Evolutionary conservation across 2,113 vertebrate genomes (phyloP), one percentile per base, ranked within the genome.

Genomic region (Hippolais icterina): DNA sequence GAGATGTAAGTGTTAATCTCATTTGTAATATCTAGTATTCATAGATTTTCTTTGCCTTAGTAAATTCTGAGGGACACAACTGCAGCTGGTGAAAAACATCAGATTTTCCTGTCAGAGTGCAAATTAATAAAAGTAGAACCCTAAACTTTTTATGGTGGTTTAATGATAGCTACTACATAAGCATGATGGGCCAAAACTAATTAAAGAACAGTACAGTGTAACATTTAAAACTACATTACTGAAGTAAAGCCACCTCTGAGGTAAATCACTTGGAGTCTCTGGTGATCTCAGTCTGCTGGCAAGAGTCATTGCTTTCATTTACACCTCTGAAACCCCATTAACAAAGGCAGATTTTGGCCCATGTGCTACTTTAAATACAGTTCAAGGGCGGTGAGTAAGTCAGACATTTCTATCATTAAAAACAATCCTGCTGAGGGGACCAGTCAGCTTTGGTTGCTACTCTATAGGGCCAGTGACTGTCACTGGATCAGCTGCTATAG

Each of bases 361-460:
- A 63, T 8, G 5, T 57, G 33, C 42, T 83, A 53, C 88, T 79
- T 96, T 72, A 79, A 88, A 83, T 47, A 93, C 39, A 94, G 68
- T 44, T 77, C 2, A 5, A 79, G 18, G 28, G 29, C 33, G 70
- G 22, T 91, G 86, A 90, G 76, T 91, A 79, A 87, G 35, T 52
- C 75, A 91, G 82, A 80, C 71, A 75, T 41, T 90, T 92, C 44
- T 83, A 33, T 56, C 85, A 66, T 90, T 93, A 84, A 90, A 95
- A 92, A 71, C 56, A 71, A 77, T 59, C 85, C 85, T 94, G 71
- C 71, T 86, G 88, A 68, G 75, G 37, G 11, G 23, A 74, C 41
- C 4, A 2, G 22, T 78, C 53, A 57, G 19, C 69, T 52, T 84
- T 77, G 41, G 39, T 82, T 91, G 33, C 25, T 94, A 59, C 74